Percentiles rank a stretch among this genome's conserved stretches.
These are phyloP conservation scores for Charaxes varanes DNA, from an alignment of 1,140 invertebrate species.

Conservation along the genomic window DNA sequence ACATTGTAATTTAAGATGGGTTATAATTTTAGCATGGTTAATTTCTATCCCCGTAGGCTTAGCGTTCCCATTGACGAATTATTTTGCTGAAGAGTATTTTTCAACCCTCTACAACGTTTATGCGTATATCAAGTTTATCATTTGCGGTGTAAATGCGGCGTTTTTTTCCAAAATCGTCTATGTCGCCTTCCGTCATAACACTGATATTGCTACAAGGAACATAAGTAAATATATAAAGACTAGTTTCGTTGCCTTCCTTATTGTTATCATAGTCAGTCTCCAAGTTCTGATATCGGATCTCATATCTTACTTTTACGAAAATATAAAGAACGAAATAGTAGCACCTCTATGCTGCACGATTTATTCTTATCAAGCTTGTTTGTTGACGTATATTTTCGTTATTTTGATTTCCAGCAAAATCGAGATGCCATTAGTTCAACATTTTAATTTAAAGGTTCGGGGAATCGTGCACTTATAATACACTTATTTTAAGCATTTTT, in stretches of 20 bases:
- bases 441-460: constrained; percentile 7
- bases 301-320: constrained; percentile 23
- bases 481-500: too few species aligned
- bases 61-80: constrained; percentile 23
- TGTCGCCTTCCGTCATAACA: constrained; percentile 22
- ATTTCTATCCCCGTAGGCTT: constrained; percentile 24
- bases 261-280: constrained; percentile 33
- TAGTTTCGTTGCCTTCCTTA: constrained; percentile 29
- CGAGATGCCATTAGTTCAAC: constrained; percentile 9
- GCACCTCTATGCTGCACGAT: constrained; percentile 28
- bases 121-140: constrained; percentile 28
- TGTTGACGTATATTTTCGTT: constrained; percentile 28
- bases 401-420: constrained; percentile 26
- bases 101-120: constrained; percentile 25
- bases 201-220: constrained; percentile 16
- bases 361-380: constrained; percentile 37
- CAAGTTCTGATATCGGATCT: constrained; percentile 40
- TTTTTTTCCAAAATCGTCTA: constrained; percentile 33
- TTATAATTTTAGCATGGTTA: constrained; percentile 21
- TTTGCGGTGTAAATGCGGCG: constrained; percentile 28
- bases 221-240: constrained; percentile 30
- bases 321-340: constrained; percentile 12
- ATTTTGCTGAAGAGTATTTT: constrained; percentile 13
- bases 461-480: too few species aligned
- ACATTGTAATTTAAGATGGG: constrained; percentile 21